phyloP scores from a whole-genome alignment of 2,797 vertebrate species.

The Amblyraja radiata region DNA sequence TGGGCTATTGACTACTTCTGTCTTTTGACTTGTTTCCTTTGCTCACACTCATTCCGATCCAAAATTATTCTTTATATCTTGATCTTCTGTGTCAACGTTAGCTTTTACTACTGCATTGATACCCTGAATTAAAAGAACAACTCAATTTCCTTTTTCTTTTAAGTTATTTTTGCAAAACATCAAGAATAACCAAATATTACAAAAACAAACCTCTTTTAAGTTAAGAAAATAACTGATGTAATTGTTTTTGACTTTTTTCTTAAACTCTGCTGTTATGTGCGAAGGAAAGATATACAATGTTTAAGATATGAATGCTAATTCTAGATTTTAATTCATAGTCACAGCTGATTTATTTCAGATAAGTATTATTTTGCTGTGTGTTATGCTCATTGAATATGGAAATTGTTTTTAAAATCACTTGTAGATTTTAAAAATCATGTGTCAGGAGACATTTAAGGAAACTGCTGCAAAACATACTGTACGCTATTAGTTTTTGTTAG shows the following conservation, averaged over 20 bases:
- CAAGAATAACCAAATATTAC: not conserved
- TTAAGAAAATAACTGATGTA: not conserved
- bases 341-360: not conserved
- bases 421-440: not conserved
- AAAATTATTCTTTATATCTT: no score
- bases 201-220: not conserved
- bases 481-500: not conserved
- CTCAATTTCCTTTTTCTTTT: no score
- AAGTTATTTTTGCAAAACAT: no score
- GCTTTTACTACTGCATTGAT: no score
- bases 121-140: no score
- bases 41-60: no score
- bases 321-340: not conserved
- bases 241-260: not conserved
- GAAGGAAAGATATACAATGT: not conserved
- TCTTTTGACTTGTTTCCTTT: no score
- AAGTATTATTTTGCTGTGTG: not conserved
- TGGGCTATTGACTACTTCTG: no score
- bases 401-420: not conserved
- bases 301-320: not conserved
- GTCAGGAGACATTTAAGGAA: not conserved
- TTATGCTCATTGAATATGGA: not conserved
- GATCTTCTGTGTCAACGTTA: no score
- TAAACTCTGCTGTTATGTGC: not conserved
- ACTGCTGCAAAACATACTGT: no score